phyloP scores from a whole-genome alignment of 23 tunicate genomes.

The Trididemnum nubilum region DNA sequence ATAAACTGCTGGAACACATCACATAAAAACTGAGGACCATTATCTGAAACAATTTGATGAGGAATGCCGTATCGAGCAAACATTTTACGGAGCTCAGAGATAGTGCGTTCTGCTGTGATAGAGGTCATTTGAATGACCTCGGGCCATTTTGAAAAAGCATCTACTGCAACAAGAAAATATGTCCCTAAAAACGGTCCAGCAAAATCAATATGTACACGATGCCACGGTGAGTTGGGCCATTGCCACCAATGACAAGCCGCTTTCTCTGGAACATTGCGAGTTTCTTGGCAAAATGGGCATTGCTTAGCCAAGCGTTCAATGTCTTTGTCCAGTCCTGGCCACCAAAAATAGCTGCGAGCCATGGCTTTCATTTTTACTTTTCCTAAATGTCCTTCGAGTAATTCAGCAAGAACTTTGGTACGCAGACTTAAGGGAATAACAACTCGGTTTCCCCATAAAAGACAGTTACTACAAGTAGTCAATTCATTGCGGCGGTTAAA shows the following conservation, averaged over 20 bases:
- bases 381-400: background rate
- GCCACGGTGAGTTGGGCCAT: background rate
- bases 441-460: background rate
- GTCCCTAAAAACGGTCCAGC: background rate
- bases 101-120: background rate
- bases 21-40: background rate
- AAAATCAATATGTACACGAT: background rate
- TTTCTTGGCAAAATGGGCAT: background rate
- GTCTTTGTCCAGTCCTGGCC: background rate
- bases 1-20: background rate
- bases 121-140: background rate
- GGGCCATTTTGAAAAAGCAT: background rate
- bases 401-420: background rate
- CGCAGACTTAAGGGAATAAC: background rate
- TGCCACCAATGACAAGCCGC: background rate
- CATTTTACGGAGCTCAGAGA: background rate
- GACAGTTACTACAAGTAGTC: background rate
- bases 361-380: background rate
- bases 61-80: background rate
- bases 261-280: no score
- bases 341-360: background rate
- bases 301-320: background rate
- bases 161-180: background rate
- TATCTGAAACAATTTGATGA: background rate
- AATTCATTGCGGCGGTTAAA: background rate